Evolutionary conservation across 30 jellyfish, hydroid and myxozoan species (phyloP).

Genomic region (Calvadosia cruxmelitensis): DNA sequence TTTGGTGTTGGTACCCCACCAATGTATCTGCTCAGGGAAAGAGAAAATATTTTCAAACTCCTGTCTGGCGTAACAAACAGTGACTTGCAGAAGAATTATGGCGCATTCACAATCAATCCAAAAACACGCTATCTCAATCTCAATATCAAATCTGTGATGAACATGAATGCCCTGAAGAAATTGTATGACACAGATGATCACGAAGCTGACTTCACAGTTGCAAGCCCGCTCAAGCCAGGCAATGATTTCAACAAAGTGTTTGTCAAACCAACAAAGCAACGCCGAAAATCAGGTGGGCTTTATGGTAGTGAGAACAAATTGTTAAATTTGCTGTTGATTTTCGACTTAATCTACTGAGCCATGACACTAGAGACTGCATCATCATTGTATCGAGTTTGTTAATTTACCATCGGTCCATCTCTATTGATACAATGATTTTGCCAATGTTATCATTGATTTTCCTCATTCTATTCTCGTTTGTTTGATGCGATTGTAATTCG

Average conservation of each 20-base stretch:
- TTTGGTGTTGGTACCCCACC: constrained; percentile 79
- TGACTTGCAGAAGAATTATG: constrained; percentile 73
- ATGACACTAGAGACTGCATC: no score
- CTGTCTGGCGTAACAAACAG: constrained; percentile 69
- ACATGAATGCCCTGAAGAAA: constrained; percentile 40
- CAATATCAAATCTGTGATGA: constrained; percentile 38
- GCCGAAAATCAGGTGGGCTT: neutral
- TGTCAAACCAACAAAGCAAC: neutral
- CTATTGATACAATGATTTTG: no score
- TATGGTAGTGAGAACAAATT: no score
- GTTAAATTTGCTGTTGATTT: no score
- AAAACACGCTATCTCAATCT: constrained; percentile 72
- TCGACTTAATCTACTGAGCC: no score
- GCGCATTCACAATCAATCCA: constrained; percentile 89
- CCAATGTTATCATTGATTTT: no score
- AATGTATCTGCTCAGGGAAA: constrained; percentile 61
- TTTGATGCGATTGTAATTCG: no score
- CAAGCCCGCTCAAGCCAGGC: constrained; percentile 25
- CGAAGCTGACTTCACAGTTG: constrained; percentile 64
- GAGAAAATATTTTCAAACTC: constrained; percentile 88
- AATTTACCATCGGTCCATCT: no score
- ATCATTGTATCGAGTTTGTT: no score
- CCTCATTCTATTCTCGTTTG: no score
- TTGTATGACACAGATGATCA: constrained; percentile 89
- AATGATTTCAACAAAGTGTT: neutral